Percentiles rank a stretch among this genome's conserved stretches.
Evolutionary conservation across 2,113 vertebrate genomes (phyloP).

Genomic region (Oplegnathus fasciatus): DNA sequence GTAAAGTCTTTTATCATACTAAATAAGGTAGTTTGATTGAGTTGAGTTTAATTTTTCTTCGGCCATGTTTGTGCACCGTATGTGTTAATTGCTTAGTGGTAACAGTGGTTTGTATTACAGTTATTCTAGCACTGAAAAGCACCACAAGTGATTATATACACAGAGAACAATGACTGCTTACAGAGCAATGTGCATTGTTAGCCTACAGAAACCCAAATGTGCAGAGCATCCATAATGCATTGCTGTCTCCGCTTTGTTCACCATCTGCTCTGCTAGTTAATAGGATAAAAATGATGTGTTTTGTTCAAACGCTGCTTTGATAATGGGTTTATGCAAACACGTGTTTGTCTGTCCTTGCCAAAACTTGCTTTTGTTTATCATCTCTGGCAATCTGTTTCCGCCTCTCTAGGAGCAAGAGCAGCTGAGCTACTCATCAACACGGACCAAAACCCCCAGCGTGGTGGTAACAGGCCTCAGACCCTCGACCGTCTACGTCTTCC

Average conservation of each 20-base stretch:
- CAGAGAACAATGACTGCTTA: conserved; percentile 15
- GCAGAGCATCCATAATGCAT: conserved; percentile 22
- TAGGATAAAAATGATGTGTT: conserved; percentile 23
- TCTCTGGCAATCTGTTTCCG: conserved; percentile 35
- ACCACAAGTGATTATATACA: background rate
- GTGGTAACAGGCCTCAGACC: conserved; percentile 95
- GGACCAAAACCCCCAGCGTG: conserved; percentile 92
- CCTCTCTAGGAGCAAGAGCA: conserved; percentile 92
- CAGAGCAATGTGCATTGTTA: conserved; percentile 42
- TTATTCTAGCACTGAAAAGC: background rate
- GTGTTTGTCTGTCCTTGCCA: conserved; percentile 7
- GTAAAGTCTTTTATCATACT: conserved; percentile 69
- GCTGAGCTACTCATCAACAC: conserved; percentile 96
- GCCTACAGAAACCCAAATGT: conserved; percentile 27
- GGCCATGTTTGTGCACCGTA: background rate
- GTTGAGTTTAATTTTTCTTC: background rate
- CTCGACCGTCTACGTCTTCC: conserved; percentile 94
- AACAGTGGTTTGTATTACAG: conserved; percentile 1
- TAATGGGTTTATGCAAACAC: conserved; percentile 33
- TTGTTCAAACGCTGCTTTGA: conserved; percentile 38
- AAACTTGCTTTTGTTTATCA: conserved; percentile 35
- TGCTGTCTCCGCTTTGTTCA: conserved; percentile 29
- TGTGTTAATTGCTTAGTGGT: background rate
- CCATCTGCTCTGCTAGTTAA: conserved; percentile 48
- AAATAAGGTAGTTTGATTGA: background rate